Percentiles rank a stretch among this genome's conserved stretches.
phyloP scores from a whole-genome alignment of 2,797 vertebrate genomes.

The Oceanodroma leucorhoa region DNA sequence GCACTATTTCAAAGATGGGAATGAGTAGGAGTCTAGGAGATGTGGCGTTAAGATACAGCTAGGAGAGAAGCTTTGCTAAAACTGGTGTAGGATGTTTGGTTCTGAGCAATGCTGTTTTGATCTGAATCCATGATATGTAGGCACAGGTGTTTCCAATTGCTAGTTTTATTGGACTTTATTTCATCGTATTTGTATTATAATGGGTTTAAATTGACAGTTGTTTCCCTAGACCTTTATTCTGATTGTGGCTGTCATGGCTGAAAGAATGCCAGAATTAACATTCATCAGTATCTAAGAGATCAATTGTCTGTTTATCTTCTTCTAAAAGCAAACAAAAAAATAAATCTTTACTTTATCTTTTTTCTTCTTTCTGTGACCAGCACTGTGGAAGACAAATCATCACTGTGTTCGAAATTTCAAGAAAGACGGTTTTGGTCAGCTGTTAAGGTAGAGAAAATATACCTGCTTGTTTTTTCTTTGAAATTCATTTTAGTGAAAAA shows the following conservation, averaged over 20 bases:
- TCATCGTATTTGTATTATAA: background rate
- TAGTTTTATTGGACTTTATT: background rate
- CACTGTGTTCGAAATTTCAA: conserved; percentile 83
- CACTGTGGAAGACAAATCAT: conserved; percentile 77
- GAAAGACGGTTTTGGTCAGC: conserved; percentile 88
- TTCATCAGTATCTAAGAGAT: background rate
- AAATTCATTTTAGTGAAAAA: background rate
- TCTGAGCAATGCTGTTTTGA: background rate
- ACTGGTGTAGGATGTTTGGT: background rate
- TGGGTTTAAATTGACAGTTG: background rate
- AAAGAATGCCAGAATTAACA: background rate
- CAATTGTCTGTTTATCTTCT: background rate
- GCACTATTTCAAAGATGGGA: background rate
- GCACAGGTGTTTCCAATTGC: background rate
- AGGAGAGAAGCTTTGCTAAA: background rate
- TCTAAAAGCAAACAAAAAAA: background rate
- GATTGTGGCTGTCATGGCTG: background rate
- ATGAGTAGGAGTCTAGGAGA: background rate
- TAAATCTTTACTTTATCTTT: background rate
- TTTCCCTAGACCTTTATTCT: background rate
- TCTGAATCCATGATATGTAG: background rate
- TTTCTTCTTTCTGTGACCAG: conserved; percentile 35
- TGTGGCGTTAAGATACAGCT: background rate
- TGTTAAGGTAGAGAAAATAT: conserved; percentile 81
- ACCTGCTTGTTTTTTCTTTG: background rate